Evolutionary conservation across 2,888 invertebrate species (phyloP).

Genomic region (Drosophila neotestacea): DNA sequence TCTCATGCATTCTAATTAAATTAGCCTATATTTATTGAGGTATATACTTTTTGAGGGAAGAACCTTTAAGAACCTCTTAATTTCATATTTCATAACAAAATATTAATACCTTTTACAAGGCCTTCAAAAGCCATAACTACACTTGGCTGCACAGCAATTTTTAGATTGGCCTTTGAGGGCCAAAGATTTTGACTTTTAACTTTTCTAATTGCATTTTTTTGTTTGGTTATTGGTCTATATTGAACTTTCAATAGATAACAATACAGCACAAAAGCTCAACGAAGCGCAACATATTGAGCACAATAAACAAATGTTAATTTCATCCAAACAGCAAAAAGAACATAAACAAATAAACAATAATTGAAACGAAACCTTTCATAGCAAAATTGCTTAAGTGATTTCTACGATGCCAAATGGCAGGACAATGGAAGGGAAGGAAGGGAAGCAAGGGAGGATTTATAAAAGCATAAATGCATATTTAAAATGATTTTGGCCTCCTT

Average conservation of each 20-base stretch:
- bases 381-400: slow-evolving; percentile 45
- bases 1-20: neutral
- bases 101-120: neutral
- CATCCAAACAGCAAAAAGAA: slow-evolving; percentile 57
- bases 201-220: slow-evolving; percentile 55
- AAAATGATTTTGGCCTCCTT: slow-evolving; percentile 49
- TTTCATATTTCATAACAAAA: neutral
- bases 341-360: slow-evolving; percentile 64
- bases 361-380: slow-evolving; percentile 45
- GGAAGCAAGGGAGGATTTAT: slow-evolving; percentile 19
- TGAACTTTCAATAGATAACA: slow-evolving; percentile 8
- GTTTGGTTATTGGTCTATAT: slow-evolving; percentile 5
- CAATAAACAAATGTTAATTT: slow-evolving; percentile 73
- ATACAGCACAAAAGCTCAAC: slow-evolving; percentile 34
- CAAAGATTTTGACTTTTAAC: slow-evolving; percentile 44
- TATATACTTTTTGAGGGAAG: too few species aligned
- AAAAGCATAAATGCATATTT: slow-evolving; percentile 68
- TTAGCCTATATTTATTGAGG: too few species aligned
- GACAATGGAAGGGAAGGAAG: neutral
- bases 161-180: slow-evolving; percentile 12
- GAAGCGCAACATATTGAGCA: slow-evolving; percentile 60
- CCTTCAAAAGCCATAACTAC: slow-evolving; percentile 20
- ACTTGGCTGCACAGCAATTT: slow-evolving; percentile 41
- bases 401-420: slow-evolving; percentile 14
- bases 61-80: too few species aligned